Evolutionary conservation across 2,888 invertebrate genomes (phyloP), one percentile per base, ranked within the genome.

Genomic region (Megalurothrips usitatus): DNA sequence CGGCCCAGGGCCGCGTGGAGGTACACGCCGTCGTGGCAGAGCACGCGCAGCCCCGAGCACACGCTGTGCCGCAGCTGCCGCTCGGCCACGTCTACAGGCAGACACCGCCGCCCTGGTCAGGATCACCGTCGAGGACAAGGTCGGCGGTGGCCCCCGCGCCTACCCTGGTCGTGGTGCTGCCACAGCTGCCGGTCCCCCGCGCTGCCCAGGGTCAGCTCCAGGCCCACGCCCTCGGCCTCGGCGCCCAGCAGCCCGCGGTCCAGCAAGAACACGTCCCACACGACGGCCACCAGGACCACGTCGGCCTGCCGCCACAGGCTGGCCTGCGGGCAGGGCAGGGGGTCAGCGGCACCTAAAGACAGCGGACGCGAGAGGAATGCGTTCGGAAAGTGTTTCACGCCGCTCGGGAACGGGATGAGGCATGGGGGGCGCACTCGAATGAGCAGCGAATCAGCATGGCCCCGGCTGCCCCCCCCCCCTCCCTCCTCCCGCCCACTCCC

Each of bases 241-340:
- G 23, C 26, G 81, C 87, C 87, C 2, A 86, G 86, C 49, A 87
- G 82, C 83, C 86, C 86, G 79, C 85, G 85, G 82, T 88, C 88
- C 78, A 89, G 87, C 88, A 89, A 88, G 23, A 87, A 86, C 0
- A 88, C 87, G 82, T 89, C 88, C 83, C 88, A 84, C 43, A 89
- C 85, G 80, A 86, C 85, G 1, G 87, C 88, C 84, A 88, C 88
- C 81, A 89, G 84, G 82, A 88, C 87, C 83, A 88, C 89, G 82
- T 89, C 88, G 81, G 89, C 88, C 49, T 84, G 85, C 58, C 86
- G 85, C 8, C 88, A 88, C 80, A 86, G 86, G 79, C 86, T 86
- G 83, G 83, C 86, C 88, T 89, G 84, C 14, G 4, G 52, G 52
- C 52, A 52, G 49, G 10, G 49, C 14, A 17, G 52, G 17, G 52